These are phyloP conservation scores for Pandion haliaetus DNA, from an alignment of 2,113 vertebrate genomes.

Conservation along the genomic window DNA sequence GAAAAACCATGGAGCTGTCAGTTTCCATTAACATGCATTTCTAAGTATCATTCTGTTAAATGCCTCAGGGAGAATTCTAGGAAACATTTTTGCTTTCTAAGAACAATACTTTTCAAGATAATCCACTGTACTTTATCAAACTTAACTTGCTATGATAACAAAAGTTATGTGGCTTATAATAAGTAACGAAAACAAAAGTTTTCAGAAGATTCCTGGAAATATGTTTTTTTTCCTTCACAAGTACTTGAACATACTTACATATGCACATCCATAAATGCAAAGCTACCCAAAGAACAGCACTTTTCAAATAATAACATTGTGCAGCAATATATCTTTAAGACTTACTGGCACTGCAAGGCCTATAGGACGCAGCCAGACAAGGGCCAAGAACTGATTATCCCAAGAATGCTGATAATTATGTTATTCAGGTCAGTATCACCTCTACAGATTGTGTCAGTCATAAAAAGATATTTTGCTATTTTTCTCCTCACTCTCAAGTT, in stretches of 20 bases:
- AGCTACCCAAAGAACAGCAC: background rate
- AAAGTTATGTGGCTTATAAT: background rate
- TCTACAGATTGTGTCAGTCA: background rate
- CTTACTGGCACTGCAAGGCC: background rate
- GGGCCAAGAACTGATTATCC: background rate
- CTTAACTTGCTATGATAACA: background rate
- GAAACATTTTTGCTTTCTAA: constrained; percentile 65
- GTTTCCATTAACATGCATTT: background rate
- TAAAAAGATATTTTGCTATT: background rate
- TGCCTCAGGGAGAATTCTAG: constrained; percentile 45
- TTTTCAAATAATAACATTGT: background rate
- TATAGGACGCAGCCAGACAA: background rate
- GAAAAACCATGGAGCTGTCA: background rate
- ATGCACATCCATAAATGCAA: background rate
- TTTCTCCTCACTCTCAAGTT: background rate
- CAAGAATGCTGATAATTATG: background rate
- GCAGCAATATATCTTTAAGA: background rate
- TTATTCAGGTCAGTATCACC: background rate
- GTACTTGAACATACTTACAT: background rate
- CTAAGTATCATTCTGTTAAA: background rate
- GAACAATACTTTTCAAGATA: constrained; percentile 45
- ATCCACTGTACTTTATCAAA: background rate
- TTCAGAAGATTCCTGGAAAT: constrained; percentile 39
- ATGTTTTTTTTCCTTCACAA: background rate
- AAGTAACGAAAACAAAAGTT: background rate